These are phyloP conservation scores for Drosophila kambysellisi DNA, from an alignment of 2,888 invertebrate species.

Conservation along the genomic window DNA sequence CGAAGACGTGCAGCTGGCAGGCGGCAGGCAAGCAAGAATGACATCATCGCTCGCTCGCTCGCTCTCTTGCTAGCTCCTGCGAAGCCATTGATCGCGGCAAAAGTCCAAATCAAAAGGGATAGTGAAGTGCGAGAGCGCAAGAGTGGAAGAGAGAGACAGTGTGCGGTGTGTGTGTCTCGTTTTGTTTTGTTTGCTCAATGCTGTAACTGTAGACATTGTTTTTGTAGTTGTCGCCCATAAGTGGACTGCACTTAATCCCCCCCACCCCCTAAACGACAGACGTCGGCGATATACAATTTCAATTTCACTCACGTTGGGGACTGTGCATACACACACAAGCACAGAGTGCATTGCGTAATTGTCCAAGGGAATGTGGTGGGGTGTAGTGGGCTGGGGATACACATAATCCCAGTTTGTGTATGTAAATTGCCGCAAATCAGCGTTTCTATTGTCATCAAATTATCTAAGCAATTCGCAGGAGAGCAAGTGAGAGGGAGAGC, in stretches of 20 bases:
- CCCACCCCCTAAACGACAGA: slow-evolving; percentile 3
- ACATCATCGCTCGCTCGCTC: slow-evolving; percentile 44
- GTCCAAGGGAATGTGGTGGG: slow-evolving; percentile 18
- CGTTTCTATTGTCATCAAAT: slow-evolving; percentile 67
- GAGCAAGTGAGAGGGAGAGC: not conserved
- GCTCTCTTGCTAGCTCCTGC: slow-evolving; percentile 26
- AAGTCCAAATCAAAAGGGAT: slow-evolving; percentile 21
- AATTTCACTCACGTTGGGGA: slow-evolving; percentile 62
- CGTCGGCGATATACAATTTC: slow-evolving; percentile 67
- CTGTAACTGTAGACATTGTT: slow-evolving; percentile 56
- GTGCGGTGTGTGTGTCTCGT: not conserved
- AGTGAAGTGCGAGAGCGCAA: not conserved
- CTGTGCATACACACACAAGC: slow-evolving; percentile 28
- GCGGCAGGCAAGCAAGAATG: slow-evolving; percentile 41
- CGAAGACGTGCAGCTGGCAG: slow-evolving; percentile 54
- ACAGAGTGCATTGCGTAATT: slow-evolving; percentile 69
- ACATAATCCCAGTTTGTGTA: slow-evolving; percentile 34
- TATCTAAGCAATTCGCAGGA: slow-evolving; percentile 18
- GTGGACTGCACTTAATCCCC: slow-evolving; percentile 58
- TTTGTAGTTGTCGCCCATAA: slow-evolving; percentile 44
- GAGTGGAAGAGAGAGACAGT: not conserved
- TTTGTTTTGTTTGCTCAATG: slow-evolving; percentile 30
- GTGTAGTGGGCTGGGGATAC: not conserved
- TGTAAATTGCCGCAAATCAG: slow-evolving; percentile 64
- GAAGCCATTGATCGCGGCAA: slow-evolving; percentile 37